A percentile compares a stretch with the other conserved stretches of the same genome.
These are phyloP conservation scores for Punctoribates punctum DNA, from an alignment of 2,888 invertebrate species.

Conservation along the genomic window DNA sequence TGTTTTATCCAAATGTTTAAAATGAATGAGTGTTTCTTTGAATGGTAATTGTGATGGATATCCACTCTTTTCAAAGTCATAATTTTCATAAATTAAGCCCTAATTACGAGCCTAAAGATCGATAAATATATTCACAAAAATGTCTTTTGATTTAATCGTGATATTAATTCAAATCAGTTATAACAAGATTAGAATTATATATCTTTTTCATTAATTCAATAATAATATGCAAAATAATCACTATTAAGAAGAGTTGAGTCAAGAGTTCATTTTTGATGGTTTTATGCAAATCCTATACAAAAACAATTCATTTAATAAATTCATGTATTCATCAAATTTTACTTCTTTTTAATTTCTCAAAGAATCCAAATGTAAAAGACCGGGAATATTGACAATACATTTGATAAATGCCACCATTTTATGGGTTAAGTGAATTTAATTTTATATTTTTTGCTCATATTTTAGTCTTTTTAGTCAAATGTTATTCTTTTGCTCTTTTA, in stretches of 20 bases:
- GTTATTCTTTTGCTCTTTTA: background rate
- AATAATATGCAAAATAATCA: background rate
- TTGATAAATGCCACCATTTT: too few relatives aligned
- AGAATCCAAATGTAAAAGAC: too few relatives aligned
- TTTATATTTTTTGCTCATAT: background rate
- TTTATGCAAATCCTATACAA: background rate
- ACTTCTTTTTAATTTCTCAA: background rate
- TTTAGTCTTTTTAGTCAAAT: background rate
- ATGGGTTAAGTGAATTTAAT: too few relatives aligned
- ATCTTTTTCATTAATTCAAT: background rate
- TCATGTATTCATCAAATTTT: background rate
- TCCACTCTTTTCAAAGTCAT: background rate
- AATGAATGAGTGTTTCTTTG: background rate
- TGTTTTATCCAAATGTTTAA: background rate
- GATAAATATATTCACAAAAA: background rate
- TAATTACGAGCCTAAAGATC: background rate
- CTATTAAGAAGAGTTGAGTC: background rate
- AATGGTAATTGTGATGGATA: background rate
- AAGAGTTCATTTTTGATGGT: background rate
- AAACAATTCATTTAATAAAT: background rate
- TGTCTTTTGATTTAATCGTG: background rate
- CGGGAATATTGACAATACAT: too few relatives aligned
- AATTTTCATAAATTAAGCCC: conserved; percentile 13
- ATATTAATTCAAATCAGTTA: conserved; percentile 3
- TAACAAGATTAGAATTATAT: background rate